Evolutionary conservation across 2,797 vertebrate species (phyloP), one percentile per base, ranked within the genome.

Genomic region (Manis javanica): DNA sequence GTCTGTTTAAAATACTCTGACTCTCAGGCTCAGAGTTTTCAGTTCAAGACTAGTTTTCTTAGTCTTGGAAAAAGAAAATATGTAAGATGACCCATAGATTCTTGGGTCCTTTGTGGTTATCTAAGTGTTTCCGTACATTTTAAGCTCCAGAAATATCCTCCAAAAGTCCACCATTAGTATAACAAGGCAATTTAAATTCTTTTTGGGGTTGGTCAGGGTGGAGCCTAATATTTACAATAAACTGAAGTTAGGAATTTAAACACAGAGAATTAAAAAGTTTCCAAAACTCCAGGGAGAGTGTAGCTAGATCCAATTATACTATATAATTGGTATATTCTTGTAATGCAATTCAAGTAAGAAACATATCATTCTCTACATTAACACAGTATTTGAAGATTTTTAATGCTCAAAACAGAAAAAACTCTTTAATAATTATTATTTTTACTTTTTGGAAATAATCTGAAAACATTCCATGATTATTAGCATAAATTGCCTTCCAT

Each of bases 201-300:
- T 95, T 71, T 24, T 7, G 23, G 21, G 1, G 10, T 29, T 11
- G 90, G 16, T 2, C 42, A 87, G 19, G 55, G 53, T 46, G 12
- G 16, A 9, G 10, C 87, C 19, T 26, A 66, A n/a, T 91, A 90
- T 74, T 87, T 96, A 19, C 51, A 90, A 90, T 24, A 96, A 90
- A 87, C 78, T 85, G 84, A 89, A 95, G 59, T 93, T 79, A 86
- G n/a, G 23, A 77, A 90, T 18, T 74, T 89, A 95, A 94, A 88
- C 92, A 81, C 15, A 1, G 21, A 88, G 16, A 72, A 78, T 81
- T 86, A 66, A 69, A 87, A 97, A 94, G 68, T 95, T 95, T 84
- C 6, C 64, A 79, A 87, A 88, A 95, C 97, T 92, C 97, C 34
- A 89, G 82, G 74, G 97, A 95, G 39, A 94, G 72, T 79, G 49